These are phyloP conservation scores for Haemorhous mexicanus DNA, from an alignment of 2,113 vertebrate species.

Conservation along the genomic window DNA sequence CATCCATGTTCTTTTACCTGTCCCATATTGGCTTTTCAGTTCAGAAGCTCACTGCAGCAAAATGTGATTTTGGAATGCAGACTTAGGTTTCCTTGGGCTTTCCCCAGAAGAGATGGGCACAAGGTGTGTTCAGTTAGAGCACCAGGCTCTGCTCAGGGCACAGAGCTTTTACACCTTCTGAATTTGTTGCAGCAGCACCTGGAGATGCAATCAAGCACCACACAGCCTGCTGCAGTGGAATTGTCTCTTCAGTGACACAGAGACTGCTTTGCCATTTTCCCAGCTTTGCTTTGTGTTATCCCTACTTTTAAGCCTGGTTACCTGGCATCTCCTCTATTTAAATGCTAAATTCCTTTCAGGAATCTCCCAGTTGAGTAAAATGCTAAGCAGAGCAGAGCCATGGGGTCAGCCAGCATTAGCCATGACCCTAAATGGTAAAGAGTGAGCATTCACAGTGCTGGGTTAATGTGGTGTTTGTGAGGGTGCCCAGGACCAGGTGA, in stretches of 20 bases:
- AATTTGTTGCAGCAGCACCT: background rate
- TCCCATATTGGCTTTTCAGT: background rate
- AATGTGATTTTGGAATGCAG: background rate
- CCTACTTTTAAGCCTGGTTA: background rate
- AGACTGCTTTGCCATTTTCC: background rate
- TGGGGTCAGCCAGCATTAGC: background rate
- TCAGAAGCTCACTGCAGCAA: background rate
- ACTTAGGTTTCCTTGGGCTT: background rate
- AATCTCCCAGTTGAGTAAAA: background rate
- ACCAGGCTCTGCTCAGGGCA: background rate
- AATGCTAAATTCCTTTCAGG: background rate
- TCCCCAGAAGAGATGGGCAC: background rate
- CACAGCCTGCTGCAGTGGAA: background rate
- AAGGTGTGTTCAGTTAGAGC: background rate
- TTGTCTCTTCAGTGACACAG: background rate
- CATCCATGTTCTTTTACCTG: background rate
- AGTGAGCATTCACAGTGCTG: background rate
- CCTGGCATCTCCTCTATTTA: background rate
- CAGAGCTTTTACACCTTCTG: background rate
- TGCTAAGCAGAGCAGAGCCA: rapidly evolving
- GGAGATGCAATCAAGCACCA: background rate
- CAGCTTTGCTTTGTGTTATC: background rate
- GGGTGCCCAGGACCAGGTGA: too few species aligned
- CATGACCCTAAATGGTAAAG: background rate
- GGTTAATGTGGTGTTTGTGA: background rate